These are phyloP conservation scores for Tribolium madens DNA, from an alignment of 1,140 invertebrate genomes.

Conservation along the genomic window DNA sequence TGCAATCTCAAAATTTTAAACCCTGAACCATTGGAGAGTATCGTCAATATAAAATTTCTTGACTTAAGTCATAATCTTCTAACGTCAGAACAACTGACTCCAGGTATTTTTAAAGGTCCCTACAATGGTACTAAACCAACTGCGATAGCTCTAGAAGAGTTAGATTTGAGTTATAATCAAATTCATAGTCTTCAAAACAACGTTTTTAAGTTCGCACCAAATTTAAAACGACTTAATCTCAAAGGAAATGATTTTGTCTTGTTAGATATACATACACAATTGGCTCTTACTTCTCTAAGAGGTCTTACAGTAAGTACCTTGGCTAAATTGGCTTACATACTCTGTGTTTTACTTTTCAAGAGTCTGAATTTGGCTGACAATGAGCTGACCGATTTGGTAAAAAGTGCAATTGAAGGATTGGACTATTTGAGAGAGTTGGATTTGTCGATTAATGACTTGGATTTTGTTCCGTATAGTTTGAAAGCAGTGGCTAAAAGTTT, in stretches of 20 bases:
- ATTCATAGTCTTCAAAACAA: slow-evolving; percentile 76
- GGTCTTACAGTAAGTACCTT: slow-evolving; percentile 70
- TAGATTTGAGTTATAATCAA: slow-evolving; percentile 77
- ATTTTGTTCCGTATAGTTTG: slow-evolving; percentile 69
- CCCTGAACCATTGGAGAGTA: slow-evolving; percentile 73
- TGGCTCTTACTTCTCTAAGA: slow-evolving; percentile 71
- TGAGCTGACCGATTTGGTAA: slow-evolving; percentile 66
- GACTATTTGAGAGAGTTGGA: slow-evolving; percentile 69
- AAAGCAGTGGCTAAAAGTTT: slow-evolving; percentile 67
- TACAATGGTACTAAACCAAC: slow-evolving; percentile 71
- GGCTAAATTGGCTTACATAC: background rate
- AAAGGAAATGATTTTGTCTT: slow-evolving; percentile 76
- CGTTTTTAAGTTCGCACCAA: slow-evolving; percentile 77
- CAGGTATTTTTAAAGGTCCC: slow-evolving; percentile 72
- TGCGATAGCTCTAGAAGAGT: slow-evolving; percentile 72
- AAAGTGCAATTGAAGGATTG: slow-evolving; percentile 66
- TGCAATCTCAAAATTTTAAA: slow-evolving; percentile 72
- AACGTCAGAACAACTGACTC: slow-evolving; percentile 64
- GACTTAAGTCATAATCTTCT: slow-evolving; percentile 80
- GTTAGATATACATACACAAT: slow-evolving; percentile 72
- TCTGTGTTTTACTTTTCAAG: slow-evolving; percentile 58
- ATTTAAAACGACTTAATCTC: slow-evolving; percentile 74
- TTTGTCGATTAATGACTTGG: slow-evolving; percentile 71
- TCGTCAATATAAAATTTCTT: slow-evolving; percentile 73
- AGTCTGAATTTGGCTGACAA: slow-evolving; percentile 72